Conservation (phyloP, 2,113 vertebrate species). For the Protobothrops flavoviridis region DNA sequence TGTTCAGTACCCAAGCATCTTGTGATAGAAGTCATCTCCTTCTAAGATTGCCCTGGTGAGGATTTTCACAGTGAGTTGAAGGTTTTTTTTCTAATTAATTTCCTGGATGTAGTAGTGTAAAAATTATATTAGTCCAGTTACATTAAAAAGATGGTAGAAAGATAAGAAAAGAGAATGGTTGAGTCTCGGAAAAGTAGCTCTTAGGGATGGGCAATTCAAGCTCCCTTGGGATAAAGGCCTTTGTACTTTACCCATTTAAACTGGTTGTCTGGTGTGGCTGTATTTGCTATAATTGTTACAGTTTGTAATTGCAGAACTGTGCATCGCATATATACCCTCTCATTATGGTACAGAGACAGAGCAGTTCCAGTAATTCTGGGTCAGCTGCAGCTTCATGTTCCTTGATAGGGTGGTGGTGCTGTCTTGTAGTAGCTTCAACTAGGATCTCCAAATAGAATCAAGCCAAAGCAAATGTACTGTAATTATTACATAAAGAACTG, state of each 20-base stretch:
- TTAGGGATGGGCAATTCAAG: background rate
- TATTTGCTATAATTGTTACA: conserved; percentile 27
- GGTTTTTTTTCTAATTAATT: background rate
- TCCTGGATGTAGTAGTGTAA: background rate
- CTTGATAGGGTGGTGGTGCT: background rate
- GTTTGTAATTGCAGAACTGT: conserved; percentile 29
- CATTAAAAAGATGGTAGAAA: background rate
- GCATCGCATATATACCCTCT: conserved; percentile 22
- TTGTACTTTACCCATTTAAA: conserved; percentile 15
- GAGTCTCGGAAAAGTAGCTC: background rate
- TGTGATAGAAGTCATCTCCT: background rate
- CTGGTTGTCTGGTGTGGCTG: conserved; percentile 11
- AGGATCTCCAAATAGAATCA: conserved; percentile 15
- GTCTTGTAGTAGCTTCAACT: background rate
- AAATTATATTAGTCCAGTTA: background rate
- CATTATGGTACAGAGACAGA: conserved; percentile 27
- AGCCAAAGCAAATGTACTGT: conserved; percentile 1
- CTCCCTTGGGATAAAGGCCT: conserved; percentile 17
- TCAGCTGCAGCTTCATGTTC: conserved; percentile 14
- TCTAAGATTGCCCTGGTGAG: background rate
- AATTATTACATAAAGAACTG: background rate
- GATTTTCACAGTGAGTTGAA: background rate
- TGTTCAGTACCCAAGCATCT: background rate
- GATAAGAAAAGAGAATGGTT: background rate
- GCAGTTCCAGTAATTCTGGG: conserved; percentile 28